Conservation (phyloP, 1,140 invertebrate species). For the Drosophila ohnishii region DNA sequence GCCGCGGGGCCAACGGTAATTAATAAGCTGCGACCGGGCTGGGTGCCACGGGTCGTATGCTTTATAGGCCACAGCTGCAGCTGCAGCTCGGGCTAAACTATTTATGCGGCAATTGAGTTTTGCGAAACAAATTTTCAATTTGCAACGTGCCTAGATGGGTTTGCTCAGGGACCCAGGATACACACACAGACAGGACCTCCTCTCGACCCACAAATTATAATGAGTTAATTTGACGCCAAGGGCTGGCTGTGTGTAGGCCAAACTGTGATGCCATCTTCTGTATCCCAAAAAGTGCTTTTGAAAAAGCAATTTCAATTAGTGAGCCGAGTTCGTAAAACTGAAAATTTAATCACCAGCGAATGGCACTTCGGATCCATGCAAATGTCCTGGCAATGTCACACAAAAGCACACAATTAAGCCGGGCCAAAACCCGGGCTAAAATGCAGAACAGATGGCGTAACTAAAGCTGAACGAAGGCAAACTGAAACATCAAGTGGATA, state of each 20-base stretch:
- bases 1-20: conserved; percentile 48
- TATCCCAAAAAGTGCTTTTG: conserved; percentile 57
- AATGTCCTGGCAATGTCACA: conserved; percentile 55
- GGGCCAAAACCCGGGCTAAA: conserved; percentile 46
- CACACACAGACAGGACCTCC: neutral
- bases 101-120: conserved; percentile 71
- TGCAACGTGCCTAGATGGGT: conserved; percentile 41
- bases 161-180: conserved; percentile 21
- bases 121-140: conserved; percentile 68
- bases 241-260: conserved; percentile 26
- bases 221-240: conserved; percentile 73
- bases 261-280: conserved; percentile 59
- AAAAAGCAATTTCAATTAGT: conserved; percentile 81
- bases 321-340: conserved; percentile 53
- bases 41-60: conserved; percentile 38
- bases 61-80: conserved; percentile 47
- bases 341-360: conserved; percentile 70
- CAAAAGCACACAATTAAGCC: conserved; percentile 68
- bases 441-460: conserved; percentile 22
- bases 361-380: conserved; percentile 46
- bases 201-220: conserved; percentile 74
- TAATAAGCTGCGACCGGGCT: conserved; percentile 41
- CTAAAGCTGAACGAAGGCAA: conserved; percentile 12
- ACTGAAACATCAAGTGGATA: conserved; percentile 46
- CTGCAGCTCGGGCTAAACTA: conserved; percentile 55